Evolutionary conservation across 1,140 invertebrate species (phyloP), one percentile per base, ranked within the genome.

Genomic region (Drosophila arawakana): DNA sequence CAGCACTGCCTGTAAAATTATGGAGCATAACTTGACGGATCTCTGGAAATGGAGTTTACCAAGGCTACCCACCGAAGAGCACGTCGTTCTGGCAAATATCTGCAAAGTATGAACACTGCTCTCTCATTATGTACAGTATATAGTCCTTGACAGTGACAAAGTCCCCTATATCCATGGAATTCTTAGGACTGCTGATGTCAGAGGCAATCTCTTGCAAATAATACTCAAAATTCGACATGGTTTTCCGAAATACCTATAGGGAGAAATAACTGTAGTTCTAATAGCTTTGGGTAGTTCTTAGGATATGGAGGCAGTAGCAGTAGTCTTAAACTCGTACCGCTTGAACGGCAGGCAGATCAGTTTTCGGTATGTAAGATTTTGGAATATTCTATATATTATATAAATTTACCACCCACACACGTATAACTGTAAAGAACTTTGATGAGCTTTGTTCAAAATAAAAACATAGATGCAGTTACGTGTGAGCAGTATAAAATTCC

Each of bases 1-100:
- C 37, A 4, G 57, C 21, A 11, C 79, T 83, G 7, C 85, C 85
- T 90, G 43, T 1, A 72, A 15, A 41, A 37, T 11, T n/a, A 2
- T 21, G 2, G 2, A 41, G 15, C 7, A 4, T 9, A 13, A 18
- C n/a, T 21, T 7, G 5, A 43, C 8, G 13, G 30, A 30, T 35
- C 50, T 13, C 9, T 21, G 2, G n/a, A n/a, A 44, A 25, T 6
- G 35, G 13, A 1, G 15, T 15, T 7, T 35, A 13, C 4, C n/a
- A 54, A 37, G 2, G 3, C 18, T 13, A 58, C 73, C 37, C 11
- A 90, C 85, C 86, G 47, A 86, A 86, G 0, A 57, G 2, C 11
- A 69, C 13, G 1, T 66, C 46, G 3, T 70, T 55, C 18, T 62
- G 37, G n/a, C 46, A 78, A 25, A 82, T 63, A 0, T 25, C 4